Evolutionary conservation across 2,888 invertebrate species (phyloP), one percentile per base, ranked within the genome.

Genomic region (Aphodius sticticus): DNA sequence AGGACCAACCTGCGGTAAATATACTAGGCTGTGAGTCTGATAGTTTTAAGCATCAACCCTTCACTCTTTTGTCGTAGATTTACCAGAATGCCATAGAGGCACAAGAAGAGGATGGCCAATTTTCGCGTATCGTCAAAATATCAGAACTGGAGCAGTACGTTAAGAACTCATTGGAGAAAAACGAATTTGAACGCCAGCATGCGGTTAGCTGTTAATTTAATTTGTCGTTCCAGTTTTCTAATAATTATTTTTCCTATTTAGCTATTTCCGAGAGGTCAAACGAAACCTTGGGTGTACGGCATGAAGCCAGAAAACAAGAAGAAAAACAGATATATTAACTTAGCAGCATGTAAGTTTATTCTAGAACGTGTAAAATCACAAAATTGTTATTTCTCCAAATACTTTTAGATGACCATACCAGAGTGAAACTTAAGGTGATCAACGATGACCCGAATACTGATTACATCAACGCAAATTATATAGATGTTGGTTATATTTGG

Each of bases 381-480:
- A 1, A 26, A 26, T 78, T 14, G 6, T 72, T 26, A 15, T 72
- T 71, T 82, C 9, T 69, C 76, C 75, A 74, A 81, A 82, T 74
- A 77, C 75, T 85, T 87, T 53, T 82, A 91, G 91, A 91, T 86
- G 91, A 92, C 81, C 89, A 90, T 78, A 89, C 90, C 3, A 86
- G 91, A 82, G 91, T 91, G 5, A 85, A 86, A 81, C 83, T 90
- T 81, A 85, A 87, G 79, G 89, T 87, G 85, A 84, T 88, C 77
- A 84, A 85, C 77, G 88, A 85, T 76, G 89, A 87, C 84, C 87
- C 86, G 16, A 85, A 85, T 82, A 90, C 90, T 0, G 90, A 91
- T 84, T 91, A 91, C 82, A 91, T 92, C 14, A 92, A 92, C 85
- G 92, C 91, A 0, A 91, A 89, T 86, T 91, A 89, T 81, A 89